Percentiles rank a stretch among this genome's conserved stretches.
phyloP scores from a whole-genome alignment of 1,140 invertebrate genomes.

The Phymorhynchus buccinoides region DNA sequence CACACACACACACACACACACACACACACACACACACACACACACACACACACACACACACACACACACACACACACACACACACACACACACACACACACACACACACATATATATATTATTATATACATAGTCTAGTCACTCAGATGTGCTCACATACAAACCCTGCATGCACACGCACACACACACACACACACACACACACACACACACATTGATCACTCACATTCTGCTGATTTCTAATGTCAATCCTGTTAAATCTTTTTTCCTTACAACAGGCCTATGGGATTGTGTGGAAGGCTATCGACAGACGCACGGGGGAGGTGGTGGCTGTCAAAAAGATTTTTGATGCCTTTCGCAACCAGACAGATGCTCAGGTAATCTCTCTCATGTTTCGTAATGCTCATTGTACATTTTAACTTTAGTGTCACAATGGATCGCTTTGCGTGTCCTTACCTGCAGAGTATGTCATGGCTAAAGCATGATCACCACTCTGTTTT shows the following conservation, averaged over 20 bases:
- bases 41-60: background rate
- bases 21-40: too few relatives aligned
- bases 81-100: background rate
- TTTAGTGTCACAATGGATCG: too few relatives aligned
- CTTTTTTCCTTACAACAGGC: constrained; percentile 77
- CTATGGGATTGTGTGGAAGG: constrained; percentile 99
- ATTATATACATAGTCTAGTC: too few relatives aligned
- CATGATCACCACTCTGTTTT: too few relatives aligned
- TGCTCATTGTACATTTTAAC: background rate
- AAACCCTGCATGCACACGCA: too few relatives aligned
- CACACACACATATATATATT: background rate
- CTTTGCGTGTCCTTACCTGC: too few relatives aligned
- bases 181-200: background rate
- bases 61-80: background rate
- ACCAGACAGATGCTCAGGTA: constrained; percentile 80
- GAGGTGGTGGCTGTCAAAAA: constrained; percentile 97
- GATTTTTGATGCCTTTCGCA: constrained; percentile 97
- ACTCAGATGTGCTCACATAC: too few relatives aligned
- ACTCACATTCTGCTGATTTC: too few relatives aligned
- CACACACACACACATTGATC: background rate
- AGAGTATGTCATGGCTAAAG: too few relatives aligned
- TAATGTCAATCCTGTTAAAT: too few relatives aligned
- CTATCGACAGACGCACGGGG: constrained; percentile 87
- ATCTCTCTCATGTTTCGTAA: background rate
- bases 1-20: too few relatives aligned